Percentiles rank a stretch among this genome's conserved stretches.
Evolutionary conservation across 2,888 invertebrate species (phyloP).

Genomic region (Platynereis dumerilii): DNA sequence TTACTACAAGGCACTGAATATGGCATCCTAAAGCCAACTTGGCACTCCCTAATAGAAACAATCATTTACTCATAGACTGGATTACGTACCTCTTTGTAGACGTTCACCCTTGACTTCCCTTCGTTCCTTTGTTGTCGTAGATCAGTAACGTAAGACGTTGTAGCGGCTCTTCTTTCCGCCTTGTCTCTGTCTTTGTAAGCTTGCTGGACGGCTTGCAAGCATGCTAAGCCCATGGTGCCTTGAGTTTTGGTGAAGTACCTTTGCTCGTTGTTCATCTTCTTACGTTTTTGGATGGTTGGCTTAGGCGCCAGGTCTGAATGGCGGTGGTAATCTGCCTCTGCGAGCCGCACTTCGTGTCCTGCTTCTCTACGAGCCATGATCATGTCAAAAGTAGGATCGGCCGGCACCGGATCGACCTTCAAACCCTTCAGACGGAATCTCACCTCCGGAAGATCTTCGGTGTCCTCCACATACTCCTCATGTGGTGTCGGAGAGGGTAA

Average conservation of each 20-base stretch:
- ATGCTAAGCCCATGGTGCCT: constrained; percentile 57
- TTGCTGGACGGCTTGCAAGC: constrained; percentile 58
- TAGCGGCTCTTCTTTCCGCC: constrained; percentile 50
- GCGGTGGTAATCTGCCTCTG: constrained; percentile 50
- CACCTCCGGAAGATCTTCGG: constrained; percentile 43
- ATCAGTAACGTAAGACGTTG: constrained; percentile 52
- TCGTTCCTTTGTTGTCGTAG: constrained; percentile 52
- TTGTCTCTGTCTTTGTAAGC: constrained; percentile 58
- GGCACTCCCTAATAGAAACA: no score
- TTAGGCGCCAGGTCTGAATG: constrained; percentile 26
- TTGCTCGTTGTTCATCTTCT: constrained; percentile 44
- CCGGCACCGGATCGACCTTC: constrained; percentile 41
- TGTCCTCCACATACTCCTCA: constrained; percentile 18
- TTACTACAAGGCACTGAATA: no score
- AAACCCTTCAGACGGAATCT: constrained; percentile 49
- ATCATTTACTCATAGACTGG: no score
- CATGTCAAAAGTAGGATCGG: constrained; percentile 57
- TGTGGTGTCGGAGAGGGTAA: constrained; percentile 35
- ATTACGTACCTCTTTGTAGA: constrained; percentile 47
- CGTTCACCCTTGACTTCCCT: constrained; percentile 50
- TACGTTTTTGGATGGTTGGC: constrained; percentile 36
- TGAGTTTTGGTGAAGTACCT: constrained; percentile 51
- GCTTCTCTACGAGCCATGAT: constrained; percentile 51
- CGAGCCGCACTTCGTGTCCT: constrained; percentile 52
- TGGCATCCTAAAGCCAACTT: no score